Evolutionary conservation across 2,888 invertebrate species (phyloP).

Genomic region (Gerosis bhagava): DNA sequence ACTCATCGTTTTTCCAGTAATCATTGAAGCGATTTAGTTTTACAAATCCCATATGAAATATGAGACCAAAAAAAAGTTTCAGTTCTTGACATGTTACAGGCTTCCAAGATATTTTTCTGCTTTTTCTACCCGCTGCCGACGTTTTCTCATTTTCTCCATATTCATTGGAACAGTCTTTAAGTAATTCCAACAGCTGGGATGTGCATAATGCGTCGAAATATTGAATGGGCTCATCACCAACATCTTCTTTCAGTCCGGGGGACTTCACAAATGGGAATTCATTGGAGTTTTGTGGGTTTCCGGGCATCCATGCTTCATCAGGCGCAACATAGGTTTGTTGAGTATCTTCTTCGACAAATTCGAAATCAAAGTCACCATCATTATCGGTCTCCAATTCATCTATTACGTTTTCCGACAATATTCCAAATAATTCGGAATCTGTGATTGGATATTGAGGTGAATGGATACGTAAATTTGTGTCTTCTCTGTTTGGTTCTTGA

Average conservation of each 20-base stretch:
- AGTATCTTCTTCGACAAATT: conserved; percentile 14
- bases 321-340: conserved; percentile 9
- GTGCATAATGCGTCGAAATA: conserved; percentile 31
- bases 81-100: too few species aligned
- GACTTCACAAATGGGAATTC: conserved; percentile 23
- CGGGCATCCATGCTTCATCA: conserved; percentile 16
- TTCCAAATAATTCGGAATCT: conserved; percentile 14
- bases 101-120: conserved; percentile 18
- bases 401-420: conserved; percentile 17
- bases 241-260: conserved; percentile 30
- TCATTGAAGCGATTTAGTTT: conserved; percentile 28
- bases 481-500: conserved; percentile 13
- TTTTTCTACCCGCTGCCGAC: conserved; percentile 9
- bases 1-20: conserved; percentile 26
- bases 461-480: conserved; percentile 11
- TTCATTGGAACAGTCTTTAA: conserved; percentile 26
- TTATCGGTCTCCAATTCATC: conserved; percentile 14
- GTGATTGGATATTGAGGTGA: conserved; percentile 19
- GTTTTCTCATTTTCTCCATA: conserved; percentile 17
- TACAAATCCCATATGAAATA: conserved; percentile 14
- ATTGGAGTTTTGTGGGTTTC: conserved; percentile 14
- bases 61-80: too few species aligned
- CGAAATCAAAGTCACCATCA: conserved; percentile 11
- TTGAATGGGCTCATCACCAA: conserved; percentile 27
- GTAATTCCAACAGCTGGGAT: conserved; percentile 23